Percentiles rank a stretch among this genome's conserved stretches.
Conservation (phyloP, 2,888 invertebrate species). For the Trachelus iudaicus region DNA sequence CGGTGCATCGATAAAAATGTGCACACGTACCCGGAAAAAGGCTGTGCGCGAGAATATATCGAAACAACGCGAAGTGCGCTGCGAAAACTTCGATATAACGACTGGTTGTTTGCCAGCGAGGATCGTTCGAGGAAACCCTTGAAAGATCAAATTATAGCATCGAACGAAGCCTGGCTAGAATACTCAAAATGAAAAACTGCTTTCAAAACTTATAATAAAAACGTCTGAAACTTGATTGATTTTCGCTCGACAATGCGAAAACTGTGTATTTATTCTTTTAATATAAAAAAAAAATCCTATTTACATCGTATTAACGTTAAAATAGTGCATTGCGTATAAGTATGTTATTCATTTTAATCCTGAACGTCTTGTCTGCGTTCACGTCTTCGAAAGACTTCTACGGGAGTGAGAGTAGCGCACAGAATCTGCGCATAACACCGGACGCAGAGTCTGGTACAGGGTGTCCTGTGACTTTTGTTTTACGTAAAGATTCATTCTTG, state of each 20-base stretch:
- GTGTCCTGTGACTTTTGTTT: not conserved
- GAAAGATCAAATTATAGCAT: conserved; percentile 44
- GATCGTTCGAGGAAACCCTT: conserved; percentile 6
- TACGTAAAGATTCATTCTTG: not conserved
- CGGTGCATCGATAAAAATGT: not conserved
- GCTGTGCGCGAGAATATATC: not conserved
- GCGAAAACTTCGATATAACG: not conserved
- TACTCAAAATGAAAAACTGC: conserved; percentile 46
- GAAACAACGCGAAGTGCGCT: not conserved
- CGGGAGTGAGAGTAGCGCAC: not conserved
- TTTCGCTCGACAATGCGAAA: not conserved
- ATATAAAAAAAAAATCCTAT: not conserved
- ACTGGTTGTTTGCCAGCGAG: not conserved
- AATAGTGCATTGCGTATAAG: not conserved
- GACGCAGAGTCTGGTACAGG: not conserved
- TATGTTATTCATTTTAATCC: not conserved
- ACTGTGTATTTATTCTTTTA: not conserved
- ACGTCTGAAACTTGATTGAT: conserved; percentile 11
- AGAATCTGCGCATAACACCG: not conserved
- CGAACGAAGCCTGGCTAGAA: conserved; percentile 50
- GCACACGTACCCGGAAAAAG: not conserved
- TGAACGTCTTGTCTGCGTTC: not conserved
- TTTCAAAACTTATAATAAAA: conserved; percentile 54
- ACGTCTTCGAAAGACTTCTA: not conserved
- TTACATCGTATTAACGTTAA: not conserved